Percentiles rank a stretch among this genome's conserved stretches.
phyloP scores from a whole-genome alignment of 2,888 invertebrate genomes.

The Perizoma affinitatum region DNA sequence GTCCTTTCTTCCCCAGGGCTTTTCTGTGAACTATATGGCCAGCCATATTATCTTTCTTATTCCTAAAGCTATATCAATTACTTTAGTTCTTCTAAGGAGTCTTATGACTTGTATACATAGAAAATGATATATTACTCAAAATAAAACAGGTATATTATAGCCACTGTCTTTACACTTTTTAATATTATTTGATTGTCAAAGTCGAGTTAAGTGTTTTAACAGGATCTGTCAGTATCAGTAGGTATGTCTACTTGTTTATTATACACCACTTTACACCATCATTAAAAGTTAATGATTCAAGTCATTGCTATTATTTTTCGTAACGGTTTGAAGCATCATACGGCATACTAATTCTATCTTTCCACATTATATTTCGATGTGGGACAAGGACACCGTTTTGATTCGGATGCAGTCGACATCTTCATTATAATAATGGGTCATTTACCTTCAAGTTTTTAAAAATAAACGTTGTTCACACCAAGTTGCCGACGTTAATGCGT shows the following conservation, averaged over 20 bases:
- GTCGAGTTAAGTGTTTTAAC: too few species aligned
- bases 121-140: too few species aligned
- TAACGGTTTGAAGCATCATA: constrained; percentile 35
- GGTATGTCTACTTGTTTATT: not conserved
- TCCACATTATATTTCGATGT: constrained; percentile 46
- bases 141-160: too few species aligned
- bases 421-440: constrained; percentile 24
- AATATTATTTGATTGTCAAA: too few species aligned
- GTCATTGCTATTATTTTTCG: constrained; percentile 44
- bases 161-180: too few species aligned
- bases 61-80: too few species aligned
- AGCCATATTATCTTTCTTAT: too few species aligned
- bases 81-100: too few species aligned
- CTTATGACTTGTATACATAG: too few species aligned
- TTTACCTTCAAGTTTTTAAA: constrained; percentile 24
- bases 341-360: constrained; percentile 47
- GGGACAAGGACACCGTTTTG: constrained; percentile 52
- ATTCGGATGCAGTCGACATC: constrained; percentile 28
- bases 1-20: too few species aligned
- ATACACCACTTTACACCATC: constrained; percentile 10
- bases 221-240: not conserved
- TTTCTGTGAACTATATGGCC: too few species aligned
- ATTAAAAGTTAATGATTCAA: constrained; percentile 20
- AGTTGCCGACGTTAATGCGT: too few species aligned
- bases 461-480: not conserved